Percentiles rank a stretch among this genome's conserved stretches.
phyloP scores from a whole-genome alignment of 2,113 vertebrate genomes.

The Rhipidura dahli region DNA sequence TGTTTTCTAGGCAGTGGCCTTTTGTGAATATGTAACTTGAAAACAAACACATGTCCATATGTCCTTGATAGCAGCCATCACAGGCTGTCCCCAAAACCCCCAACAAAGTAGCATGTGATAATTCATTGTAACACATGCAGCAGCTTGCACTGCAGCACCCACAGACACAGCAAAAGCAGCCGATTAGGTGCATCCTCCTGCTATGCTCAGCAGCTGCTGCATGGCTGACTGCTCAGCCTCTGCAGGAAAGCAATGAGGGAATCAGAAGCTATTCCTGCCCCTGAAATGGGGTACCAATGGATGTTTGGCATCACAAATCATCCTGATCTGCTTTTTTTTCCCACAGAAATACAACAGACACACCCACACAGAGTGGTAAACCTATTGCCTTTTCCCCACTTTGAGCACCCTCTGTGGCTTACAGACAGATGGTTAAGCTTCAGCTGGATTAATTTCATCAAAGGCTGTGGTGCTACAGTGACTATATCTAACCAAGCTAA shows the following conservation, averaged over 20 bases:
- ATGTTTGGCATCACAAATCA: not conserved
- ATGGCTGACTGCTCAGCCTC: not conserved
- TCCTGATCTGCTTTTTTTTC: not conserved
- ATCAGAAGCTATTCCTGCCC: not conserved
- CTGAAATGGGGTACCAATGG: not conserved
- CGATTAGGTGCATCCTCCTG: not conserved
- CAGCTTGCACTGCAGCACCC: not conserved
- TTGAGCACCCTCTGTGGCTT: not conserved
- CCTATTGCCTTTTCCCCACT: not conserved
- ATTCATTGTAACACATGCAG: accelerated
- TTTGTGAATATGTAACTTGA: not conserved
- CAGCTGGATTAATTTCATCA: not conserved
- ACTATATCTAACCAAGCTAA: not conserved
- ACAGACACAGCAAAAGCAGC: not conserved
- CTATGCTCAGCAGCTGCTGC: accelerated
- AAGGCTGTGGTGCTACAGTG: not conserved
- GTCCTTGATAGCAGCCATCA: not conserved
- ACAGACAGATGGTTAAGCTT: not conserved
- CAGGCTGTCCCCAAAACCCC: not conserved
- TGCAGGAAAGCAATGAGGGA: not conserved
- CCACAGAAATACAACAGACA: not conserved
- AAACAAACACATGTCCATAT: not conserved
- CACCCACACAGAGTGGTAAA: accelerated
- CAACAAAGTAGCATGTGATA: accelerated
- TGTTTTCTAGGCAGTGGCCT: not conserved